Percentiles rank a stretch among this genome's conserved stretches.
Evolutionary conservation across 1,140 invertebrate species (phyloP).

Genomic region (Oncopodura yosiiana): DNA sequence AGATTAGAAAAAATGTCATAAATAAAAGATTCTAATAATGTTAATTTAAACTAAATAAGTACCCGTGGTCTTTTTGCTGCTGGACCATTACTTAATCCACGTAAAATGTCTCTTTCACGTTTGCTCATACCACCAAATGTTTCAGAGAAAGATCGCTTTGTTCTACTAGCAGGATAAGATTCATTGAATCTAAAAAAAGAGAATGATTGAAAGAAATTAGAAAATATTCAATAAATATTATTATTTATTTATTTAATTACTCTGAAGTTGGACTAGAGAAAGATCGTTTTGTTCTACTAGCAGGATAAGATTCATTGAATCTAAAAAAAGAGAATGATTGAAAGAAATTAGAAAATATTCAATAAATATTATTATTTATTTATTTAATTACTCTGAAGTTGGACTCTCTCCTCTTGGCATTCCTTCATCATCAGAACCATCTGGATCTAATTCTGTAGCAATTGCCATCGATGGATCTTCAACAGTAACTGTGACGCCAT

Average conservation of each 20-base stretch:
- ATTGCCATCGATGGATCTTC: constrained; percentile 6
- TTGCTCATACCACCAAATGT: neutral
- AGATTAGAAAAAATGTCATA: neutral
- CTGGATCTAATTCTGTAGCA: constrained; percentile 14
- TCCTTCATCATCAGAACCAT: constrained; percentile 18
- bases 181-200: neutral
- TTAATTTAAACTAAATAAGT: too few species aligned
- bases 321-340: neutral
- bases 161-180: constrained; percentile 3
- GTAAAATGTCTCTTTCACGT: neutral
- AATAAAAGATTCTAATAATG: neutral
- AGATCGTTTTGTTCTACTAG: constrained; percentile 10
- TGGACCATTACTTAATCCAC: constrained; percentile 5
- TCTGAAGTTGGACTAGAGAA: constrained; percentile 14
- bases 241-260: neutral
- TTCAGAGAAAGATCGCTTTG: constrained; percentile 17
- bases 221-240: too few species aligned
- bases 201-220: too few species aligned
- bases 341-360: too few species aligned
- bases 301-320: constrained; percentile 2
- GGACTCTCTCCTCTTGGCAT: constrained; percentile 9
- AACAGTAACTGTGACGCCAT: constrained; percentile 21
- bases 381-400: constrained; percentile 17
- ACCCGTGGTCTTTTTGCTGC: constrained; percentile 19
- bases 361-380: too few species aligned